These are phyloP conservation scores for Syndactyla subalaris DNA, from an alignment of 2,797 vertebrate genomes.

Conservation along the genomic window DNA sequence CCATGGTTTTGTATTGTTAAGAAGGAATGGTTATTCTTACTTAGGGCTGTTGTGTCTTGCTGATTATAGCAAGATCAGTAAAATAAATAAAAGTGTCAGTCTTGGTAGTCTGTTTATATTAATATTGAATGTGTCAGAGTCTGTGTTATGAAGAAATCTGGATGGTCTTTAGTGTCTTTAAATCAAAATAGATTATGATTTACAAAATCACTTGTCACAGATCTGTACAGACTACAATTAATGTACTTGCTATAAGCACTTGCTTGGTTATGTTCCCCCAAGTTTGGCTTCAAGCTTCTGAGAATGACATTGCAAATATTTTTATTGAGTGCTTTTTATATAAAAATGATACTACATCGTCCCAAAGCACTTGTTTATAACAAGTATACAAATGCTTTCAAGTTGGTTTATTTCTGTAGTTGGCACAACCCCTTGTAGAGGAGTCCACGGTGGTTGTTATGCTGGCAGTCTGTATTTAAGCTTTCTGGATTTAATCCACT, in stretches of 20 bases:
- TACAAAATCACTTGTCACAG: neutral
- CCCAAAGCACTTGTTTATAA: neutral
- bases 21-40: neutral
- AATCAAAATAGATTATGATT: neutral
- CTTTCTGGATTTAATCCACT: neutral
- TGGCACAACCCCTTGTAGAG: accelerated
- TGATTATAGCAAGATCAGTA: neutral
- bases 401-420: neutral
- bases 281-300: neutral
- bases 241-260: neutral
- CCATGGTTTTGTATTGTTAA: neutral
- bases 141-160: neutral
- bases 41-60: neutral
- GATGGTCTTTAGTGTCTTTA: neutral
- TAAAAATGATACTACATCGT: neutral
- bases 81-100: neutral
- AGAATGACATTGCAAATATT: neutral
- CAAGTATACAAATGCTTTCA: neutral
- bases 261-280: neutral
- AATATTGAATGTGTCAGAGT: neutral
- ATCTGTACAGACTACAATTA: neutral
- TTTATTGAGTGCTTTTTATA: neutral
- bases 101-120: neutral
- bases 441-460: neutral
- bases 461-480: neutral